These are phyloP conservation scores for Craterocephalus amniculus DNA, from an alignment of 2,797 vertebrate genomes.

Conservation along the genomic window DNA sequence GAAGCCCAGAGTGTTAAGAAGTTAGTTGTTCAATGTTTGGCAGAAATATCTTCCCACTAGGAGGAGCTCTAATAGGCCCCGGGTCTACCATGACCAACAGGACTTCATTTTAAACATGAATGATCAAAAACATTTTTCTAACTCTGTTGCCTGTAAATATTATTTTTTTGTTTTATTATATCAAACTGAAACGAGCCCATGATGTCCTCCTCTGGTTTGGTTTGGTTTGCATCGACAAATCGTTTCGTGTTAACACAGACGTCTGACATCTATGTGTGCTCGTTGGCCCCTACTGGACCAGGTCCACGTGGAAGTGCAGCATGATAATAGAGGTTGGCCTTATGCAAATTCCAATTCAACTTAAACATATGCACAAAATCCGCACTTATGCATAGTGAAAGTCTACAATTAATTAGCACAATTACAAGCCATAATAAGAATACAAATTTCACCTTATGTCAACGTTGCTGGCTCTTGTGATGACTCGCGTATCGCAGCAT, in stretches of 20 bases:
- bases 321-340: conserved; percentile 21
- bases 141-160: neutral
- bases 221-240: conserved; percentile 30
- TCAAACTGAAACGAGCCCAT: neutral
- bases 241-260: conserved; percentile 67
- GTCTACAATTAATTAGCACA: neutral
- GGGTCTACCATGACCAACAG: neutral
- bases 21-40: neutral
- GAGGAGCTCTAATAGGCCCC: conserved; percentile 41
- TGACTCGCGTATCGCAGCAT: conserved; percentile 39
- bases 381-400: neutral
- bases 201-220: neutral
- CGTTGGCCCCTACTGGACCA: conserved; percentile 42
- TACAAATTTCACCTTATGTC: too few species aligned
- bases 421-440: neutral
- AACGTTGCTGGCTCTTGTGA: neutral
- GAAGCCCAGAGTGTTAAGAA: neutral
- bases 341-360: neutral
- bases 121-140: neutral
- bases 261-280: conserved; percentile 61
- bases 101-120: neutral
- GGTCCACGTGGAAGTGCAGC: neutral
- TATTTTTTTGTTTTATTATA: neutral
- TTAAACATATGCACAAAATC: neutral
- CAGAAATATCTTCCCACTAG: conserved; percentile 47